Conservation (phyloP, 2,888 invertebrate genomes). For the Ectemnius lituratus region DNA sequence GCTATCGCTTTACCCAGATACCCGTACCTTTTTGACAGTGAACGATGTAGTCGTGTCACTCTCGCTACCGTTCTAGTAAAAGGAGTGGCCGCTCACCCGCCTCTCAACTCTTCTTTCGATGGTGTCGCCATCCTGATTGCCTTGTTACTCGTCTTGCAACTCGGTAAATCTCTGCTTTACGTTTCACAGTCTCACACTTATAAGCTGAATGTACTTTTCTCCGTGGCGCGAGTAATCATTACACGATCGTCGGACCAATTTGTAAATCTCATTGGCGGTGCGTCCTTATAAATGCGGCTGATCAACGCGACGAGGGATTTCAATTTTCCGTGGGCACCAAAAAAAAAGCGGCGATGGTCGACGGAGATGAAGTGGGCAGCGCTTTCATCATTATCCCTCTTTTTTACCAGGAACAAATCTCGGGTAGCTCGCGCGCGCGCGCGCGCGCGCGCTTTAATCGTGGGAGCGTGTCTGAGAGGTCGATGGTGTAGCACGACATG, state of each 20-base stretch:
- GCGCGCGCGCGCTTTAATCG: slow-evolving; percentile 61
- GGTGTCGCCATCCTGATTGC: background rate
- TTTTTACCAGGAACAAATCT: slow-evolving; percentile 29
- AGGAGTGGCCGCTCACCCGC: background rate
- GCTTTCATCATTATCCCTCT: slow-evolving; percentile 33
- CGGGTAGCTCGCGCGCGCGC: slow-evolving; percentile 6
- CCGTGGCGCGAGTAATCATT: background rate
- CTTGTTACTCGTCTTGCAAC: background rate
- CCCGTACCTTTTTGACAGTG: slow-evolving; percentile 38
- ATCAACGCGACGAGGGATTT: background rate
- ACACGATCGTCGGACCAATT: background rate
- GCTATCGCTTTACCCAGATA: slow-evolving; percentile 11
- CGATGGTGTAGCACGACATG: slow-evolving; percentile 65
- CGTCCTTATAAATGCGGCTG: background rate
- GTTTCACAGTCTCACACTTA: background rate
- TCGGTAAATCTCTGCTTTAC: background rate
- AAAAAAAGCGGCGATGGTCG: too few relatives aligned
- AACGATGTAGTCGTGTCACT: slow-evolving; percentile 35
- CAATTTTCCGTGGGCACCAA: too few relatives aligned
- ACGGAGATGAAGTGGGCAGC: background rate
- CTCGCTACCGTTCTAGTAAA: slow-evolving; percentile 1
- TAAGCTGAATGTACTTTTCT: background rate
- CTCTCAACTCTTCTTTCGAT: background rate
- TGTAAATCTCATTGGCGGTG: background rate
- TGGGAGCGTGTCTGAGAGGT: slow-evolving; percentile 63